Base-by-base conservation (phyloP, 2,888 invertebrate species). In the Darwinula stevensoni region DNA sequence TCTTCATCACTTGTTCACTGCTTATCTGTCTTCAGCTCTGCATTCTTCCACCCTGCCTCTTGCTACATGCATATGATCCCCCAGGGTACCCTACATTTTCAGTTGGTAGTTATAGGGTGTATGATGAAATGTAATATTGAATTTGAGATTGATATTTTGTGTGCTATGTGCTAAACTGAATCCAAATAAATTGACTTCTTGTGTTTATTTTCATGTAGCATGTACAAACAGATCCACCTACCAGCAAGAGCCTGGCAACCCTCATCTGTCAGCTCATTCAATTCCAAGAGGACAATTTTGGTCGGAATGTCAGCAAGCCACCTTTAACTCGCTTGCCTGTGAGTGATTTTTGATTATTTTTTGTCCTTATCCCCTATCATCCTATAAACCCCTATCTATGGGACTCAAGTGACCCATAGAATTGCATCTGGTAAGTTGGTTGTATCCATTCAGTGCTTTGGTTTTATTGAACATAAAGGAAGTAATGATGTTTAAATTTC, bases 221-320 rank as follows among this genome's bases (percentile, higher is more conserved):
- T 57, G 65, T 76, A 22, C 76, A 80, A 54, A 69, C 80, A 31
- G 91, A 94, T 49, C 82, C 86, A 36, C 76, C 86, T 13, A 88
- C 82, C 16, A 86, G 80, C 50, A 91, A 91, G 51, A 71, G 70
- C 32, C 55, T 94, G 44, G 65, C 82, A 1, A 65, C 69, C 42
- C 60, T 88, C 33, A 64, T 80, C 3, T 61, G 80, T 36, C 84
- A 86, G 49, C 62, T 91, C 40, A 63, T 91, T 39, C 86, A 86
- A 53, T 91, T 88, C 53, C 88, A 91, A 56, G 91, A 94, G 50
- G 84, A 84, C 41, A 76, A 75, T 51, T 62, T 88, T 46, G 88
- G 88, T 2, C 84, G 86, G 56, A 78, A 75, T 63, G 73, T 75
- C 31, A 62, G 67, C 31, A 86, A 86, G 48, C 78, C 86, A 39